Percentiles rank a stretch among this genome's conserved stretches.
phyloP scores from a whole-genome alignment of 37 sponge, comb jelly and placozoan species.

The Cliona cf. orientalis region DNA sequence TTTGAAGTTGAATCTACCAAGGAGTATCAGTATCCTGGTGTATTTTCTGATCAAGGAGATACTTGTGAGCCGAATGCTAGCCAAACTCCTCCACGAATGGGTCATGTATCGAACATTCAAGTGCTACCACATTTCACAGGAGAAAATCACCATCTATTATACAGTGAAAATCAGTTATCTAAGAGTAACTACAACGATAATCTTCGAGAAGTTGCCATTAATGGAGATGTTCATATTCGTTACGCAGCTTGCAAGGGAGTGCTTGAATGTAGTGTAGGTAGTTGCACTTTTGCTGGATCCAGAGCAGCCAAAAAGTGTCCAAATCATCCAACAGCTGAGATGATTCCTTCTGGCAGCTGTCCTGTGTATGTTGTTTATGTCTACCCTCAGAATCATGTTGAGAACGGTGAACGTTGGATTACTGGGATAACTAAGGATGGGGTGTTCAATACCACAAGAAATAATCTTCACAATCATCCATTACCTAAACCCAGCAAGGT shows the following conservation, averaged over 20 bases:
- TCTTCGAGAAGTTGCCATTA: neutral
- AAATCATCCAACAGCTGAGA: neutral
- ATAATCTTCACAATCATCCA: conserved; percentile 2
- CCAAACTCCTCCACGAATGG: neutral
- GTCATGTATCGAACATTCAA: neutral
- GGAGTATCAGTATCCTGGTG: neutral
- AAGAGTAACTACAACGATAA: conserved; percentile 8
- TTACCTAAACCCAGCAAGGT: conserved; percentile 8
- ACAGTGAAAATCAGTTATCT: conserved; percentile 1
- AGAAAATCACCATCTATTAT: neutral
- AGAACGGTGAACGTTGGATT: conserved; percentile 16
- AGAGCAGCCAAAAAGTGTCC: conserved; percentile 2
- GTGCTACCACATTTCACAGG: conserved; percentile 4
- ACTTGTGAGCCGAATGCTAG: neutral
- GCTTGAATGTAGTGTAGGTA: neutral
- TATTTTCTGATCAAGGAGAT: neutral
- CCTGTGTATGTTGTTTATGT: conserved; percentile 13
- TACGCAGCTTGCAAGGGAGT: conserved; percentile 3
- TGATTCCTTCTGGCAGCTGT: conserved; percentile 1
- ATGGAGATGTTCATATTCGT: conserved; percentile 12
- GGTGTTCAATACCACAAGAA: neutral
- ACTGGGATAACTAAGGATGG: conserved; percentile 9
- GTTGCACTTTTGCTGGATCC: neutral
- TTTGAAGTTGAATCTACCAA: neutral
- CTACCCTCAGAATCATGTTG: neutral